Conservation (phyloP, 2,797 vertebrate species). For the Synanceia verrucosa region DNA sequence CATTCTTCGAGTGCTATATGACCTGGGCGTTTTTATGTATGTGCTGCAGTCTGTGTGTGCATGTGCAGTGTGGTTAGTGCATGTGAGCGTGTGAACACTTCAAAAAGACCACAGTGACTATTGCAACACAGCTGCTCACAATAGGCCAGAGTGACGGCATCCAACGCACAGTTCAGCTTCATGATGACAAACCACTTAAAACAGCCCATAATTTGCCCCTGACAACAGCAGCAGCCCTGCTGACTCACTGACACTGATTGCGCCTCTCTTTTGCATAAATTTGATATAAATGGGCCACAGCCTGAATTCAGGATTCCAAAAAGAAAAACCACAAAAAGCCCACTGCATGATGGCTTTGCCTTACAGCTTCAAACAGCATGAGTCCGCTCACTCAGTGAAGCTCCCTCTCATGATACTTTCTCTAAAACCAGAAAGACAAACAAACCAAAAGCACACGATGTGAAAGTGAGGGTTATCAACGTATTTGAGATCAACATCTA, state of each 20-base stretch:
- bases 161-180: slow-evolving; percentile 35
- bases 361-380: background rate
- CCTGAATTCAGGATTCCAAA: slow-evolving; percentile 17
- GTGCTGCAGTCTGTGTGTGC: background rate
- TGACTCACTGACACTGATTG: slow-evolving; percentile 29
- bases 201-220: slow-evolving; percentile 50
- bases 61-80: slow-evolving; percentile 14
- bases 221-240: slow-evolving; percentile 41
- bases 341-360: background rate
- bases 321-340: slow-evolving; percentile 47
- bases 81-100: slow-evolving; percentile 27
- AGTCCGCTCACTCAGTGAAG: background rate
- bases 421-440: background rate
- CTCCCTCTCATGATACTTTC: background rate
- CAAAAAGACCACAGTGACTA: slow-evolving; percentile 52
- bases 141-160: slow-evolving; percentile 44
- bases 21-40: background rate
- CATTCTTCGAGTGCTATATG: slow-evolving; percentile 15
- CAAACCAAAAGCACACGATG: slow-evolving; percentile 2
- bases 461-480: background rate
- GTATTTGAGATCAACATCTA: background rate
- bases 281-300: slow-evolving; percentile 29
- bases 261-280: slow-evolving; percentile 36
- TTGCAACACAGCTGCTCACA: slow-evolving; percentile 59
- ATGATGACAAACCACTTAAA: slow-evolving; percentile 55